These are phyloP conservation scores for Sepioteuthis lessoniana DNA, from an alignment of 2,888 invertebrate genomes.

Conservation along the genomic window DNA sequence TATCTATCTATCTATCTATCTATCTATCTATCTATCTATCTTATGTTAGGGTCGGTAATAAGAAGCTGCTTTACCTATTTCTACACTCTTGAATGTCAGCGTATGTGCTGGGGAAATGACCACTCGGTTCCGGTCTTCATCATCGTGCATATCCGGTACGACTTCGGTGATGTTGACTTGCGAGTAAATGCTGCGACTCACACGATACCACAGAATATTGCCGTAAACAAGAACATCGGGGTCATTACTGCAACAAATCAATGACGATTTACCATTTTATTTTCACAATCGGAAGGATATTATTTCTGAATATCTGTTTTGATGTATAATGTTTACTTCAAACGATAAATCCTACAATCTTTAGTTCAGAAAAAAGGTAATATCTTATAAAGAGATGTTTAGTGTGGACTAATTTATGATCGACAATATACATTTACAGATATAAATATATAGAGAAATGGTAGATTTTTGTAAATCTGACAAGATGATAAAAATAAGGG, in stretches of 20 bases:
- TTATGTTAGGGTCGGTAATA: too few species aligned
- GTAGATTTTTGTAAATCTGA: too few species aligned
- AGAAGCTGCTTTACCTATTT: background rate
- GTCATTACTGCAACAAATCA: conserved; percentile 35
- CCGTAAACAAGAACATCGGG: background rate
- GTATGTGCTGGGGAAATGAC: conserved; percentile 56
- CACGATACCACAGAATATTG: conserved; percentile 24
- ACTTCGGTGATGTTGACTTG: conserved; percentile 55
- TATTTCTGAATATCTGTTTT: too few species aligned
- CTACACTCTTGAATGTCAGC: conserved; percentile 53
- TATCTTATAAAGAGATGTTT: too few species aligned
- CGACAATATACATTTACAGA: too few species aligned
- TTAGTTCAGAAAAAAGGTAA: too few species aligned
- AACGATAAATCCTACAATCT: too few species aligned
- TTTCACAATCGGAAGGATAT: too few species aligned
- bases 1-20: background rate
- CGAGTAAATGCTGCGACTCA: background rate
- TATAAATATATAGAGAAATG: too few species aligned
- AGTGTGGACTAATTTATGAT: too few species aligned
- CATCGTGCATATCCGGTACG: conserved; percentile 57
- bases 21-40: background rate
- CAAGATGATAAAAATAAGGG: too few species aligned
- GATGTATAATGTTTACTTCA: too few species aligned
- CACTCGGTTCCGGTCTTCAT: conserved; percentile 56
- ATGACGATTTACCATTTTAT: background rate